Percentiles rank a stretch among this genome's conserved stretches.
phyloP scores from a whole-genome alignment of 2,888 invertebrate genomes.

The Cacoxenus indagator region DNA sequence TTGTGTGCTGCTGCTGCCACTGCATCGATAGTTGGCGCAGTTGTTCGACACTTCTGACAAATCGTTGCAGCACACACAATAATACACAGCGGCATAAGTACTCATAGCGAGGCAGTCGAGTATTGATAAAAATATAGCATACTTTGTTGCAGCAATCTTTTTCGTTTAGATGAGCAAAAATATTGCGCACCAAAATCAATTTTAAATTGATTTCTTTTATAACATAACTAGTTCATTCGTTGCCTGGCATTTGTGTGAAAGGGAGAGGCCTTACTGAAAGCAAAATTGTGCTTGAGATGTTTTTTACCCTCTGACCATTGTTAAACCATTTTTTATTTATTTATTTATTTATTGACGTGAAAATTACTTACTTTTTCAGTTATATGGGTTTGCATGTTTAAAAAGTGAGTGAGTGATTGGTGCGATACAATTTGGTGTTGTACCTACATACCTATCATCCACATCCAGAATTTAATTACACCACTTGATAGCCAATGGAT shows the following conservation, averaged over 20 bases:
- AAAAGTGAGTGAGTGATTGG: too few species aligned
- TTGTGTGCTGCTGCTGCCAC: neutral
- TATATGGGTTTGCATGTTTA: too few species aligned
- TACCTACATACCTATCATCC: too few species aligned
- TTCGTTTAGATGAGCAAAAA: neutral
- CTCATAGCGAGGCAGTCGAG: neutral
- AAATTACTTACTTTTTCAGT: too few species aligned
- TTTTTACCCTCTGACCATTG: too few species aligned
- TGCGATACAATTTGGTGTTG: too few species aligned
- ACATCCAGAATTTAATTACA: too few species aligned
- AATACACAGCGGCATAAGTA: neutral
- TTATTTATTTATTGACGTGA: constrained; percentile 23
- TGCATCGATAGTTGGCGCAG: constrained; percentile 23
- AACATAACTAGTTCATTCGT: neutral
- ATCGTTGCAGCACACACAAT: constrained; percentile 29
- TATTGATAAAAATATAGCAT: neutral
- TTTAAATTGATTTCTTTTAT: constrained; percentile 34
- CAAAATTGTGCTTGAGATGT: too few species aligned
- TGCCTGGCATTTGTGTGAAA: neutral
- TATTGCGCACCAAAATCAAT: constrained; percentile 32
- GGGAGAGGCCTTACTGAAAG: too few species aligned
- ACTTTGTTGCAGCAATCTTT: neutral
- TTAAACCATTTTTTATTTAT: too few species aligned
- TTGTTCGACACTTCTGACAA: constrained; percentile 35
- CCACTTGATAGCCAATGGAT: too few species aligned